Base-by-base conservation (phyloP, 1,140 invertebrate species). In the Drosophila bifasciata region DNA sequence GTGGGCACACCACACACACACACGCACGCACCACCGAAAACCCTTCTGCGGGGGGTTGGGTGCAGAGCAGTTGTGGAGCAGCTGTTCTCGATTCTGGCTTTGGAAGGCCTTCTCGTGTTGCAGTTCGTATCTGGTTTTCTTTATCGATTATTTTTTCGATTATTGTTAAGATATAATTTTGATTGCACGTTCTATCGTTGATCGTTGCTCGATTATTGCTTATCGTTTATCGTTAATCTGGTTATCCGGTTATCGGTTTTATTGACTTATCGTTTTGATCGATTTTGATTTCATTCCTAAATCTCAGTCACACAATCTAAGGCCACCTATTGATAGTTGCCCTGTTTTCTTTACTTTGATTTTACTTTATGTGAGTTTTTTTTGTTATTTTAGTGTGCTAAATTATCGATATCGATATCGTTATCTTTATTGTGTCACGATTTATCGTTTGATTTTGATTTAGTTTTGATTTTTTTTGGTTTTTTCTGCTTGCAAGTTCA, bases 281-380 rank as follows among this genome's bases (percentile, higher is more conserved):
- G 46, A 11, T 32, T 64, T 62, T 58, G 56, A 58, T 79, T 67
- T 78, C 15, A 48, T 48, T 69, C 63, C 81, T 48, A 62, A 73
- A 67, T 76, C 39, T 75, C 81, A 86, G 81, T 86, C 83, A 74
- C 81, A 86, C 83, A 75, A 88, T 61, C 78, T 86, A 86, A 86
- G 81, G 81, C 81, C 81, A 83, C 81, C 70, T 61, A 63, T 66
- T 79, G 50, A 63, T 39, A 76, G 76, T 85, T 80, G 80, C 80
- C 80, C 76, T 76, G 61, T 79, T 67, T 85, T 68, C 36, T 74
- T 67, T 85, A 63, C 36, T 74, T 85, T 60, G 57, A 39, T 66
- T 85, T 63, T 45, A n/a, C 2, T 52, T 57, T 64, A 41, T 39
- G 17, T 57, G n/a, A 43, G 66, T 45, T 48, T 13, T 41, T 61